A percentile compares a stretch with the other conserved stretches of the same genome.
Conservation (phyloP, 1,140 invertebrate species). For the Frieseomelitta varia region DNA sequence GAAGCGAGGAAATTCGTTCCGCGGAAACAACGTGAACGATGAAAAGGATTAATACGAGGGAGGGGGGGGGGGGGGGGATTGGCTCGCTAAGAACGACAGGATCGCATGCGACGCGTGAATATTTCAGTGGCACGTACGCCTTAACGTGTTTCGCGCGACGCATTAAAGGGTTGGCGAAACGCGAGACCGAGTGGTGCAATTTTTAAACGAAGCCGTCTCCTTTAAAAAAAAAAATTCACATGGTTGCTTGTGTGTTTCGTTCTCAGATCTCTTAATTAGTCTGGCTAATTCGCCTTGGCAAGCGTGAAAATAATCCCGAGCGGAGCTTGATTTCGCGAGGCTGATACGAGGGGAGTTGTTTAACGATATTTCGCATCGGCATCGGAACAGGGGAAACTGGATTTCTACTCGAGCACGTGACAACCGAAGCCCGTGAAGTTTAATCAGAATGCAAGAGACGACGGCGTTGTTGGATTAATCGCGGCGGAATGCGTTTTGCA, state of each 20-base stretch:
- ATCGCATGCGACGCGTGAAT: constrained; percentile 29
- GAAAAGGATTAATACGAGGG: not conserved
- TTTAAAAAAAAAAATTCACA: not conserved
- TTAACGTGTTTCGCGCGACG: not conserved
- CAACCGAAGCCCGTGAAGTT: no score
- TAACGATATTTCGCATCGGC: not conserved
- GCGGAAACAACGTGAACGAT: not conserved
- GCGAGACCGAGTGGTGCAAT: not conserved
- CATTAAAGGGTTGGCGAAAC: not conserved
- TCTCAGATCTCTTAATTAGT: not conserved
- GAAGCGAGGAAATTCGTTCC: not conserved
- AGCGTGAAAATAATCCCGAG: not conserved
- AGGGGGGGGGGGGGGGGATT: not conserved
- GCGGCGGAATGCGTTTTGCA: no score
- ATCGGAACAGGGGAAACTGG: no score
- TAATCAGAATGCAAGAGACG: not conserved
- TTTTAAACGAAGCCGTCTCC: not conserved
- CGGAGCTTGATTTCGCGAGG: not conserved
- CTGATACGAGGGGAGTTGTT: not conserved
- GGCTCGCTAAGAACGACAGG: constrained; percentile 10
- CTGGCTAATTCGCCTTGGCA: no score
- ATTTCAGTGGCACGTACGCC: constrained; percentile 9
- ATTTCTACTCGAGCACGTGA: not conserved
- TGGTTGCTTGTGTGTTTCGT: not conserved
- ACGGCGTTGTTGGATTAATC: not conserved